A percentile compares a stretch with the other conserved stretches of the same genome.
Evolutionary conservation across 2,888 invertebrate species (phyloP).

Genomic region (Scrobipalpa costella): DNA sequence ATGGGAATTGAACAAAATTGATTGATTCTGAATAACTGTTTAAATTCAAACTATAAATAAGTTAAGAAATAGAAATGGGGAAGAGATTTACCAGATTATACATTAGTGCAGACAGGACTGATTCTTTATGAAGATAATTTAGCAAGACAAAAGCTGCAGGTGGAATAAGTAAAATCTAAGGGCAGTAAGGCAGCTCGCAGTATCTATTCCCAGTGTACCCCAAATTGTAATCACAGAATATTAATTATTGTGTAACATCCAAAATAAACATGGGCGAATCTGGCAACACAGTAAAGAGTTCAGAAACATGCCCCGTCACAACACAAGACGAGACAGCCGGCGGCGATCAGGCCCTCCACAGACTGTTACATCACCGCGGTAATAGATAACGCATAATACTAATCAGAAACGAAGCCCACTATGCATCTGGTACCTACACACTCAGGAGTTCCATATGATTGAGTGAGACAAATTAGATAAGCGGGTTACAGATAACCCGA

Average conservation of each 20-base stretch:
- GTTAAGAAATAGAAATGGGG: too few species aligned
- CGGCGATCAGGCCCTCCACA: conserved; percentile 49
- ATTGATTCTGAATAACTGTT: too few species aligned
- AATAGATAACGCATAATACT: conserved; percentile 75
- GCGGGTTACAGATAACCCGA: conserved; percentile 55
- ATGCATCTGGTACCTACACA: conserved; percentile 64
- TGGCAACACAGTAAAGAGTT: neutral
- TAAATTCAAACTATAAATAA: too few species aligned
- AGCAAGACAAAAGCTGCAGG: too few species aligned
- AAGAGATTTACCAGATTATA: too few species aligned
- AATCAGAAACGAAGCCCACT: conserved; percentile 75
- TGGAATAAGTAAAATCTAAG: too few species aligned
- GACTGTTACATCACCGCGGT: conserved; percentile 63
- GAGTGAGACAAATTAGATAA: conserved; percentile 74
- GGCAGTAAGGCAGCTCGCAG: neutral
- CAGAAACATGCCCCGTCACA: conserved; percentile 35
- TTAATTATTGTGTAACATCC: neutral
- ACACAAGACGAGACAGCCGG: conserved; percentile 49
- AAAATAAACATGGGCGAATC: neutral
- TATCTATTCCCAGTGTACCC: too few species aligned
- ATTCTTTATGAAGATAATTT: too few species aligned
- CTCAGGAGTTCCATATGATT: conserved; percentile 59
- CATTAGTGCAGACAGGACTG: too few species aligned
- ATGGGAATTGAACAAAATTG: too few species aligned
- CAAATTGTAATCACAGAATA: too few species aligned